phyloP scores from a whole-genome alignment of 2,888 invertebrate species.

The Alviniconcha strummeri region DNA sequence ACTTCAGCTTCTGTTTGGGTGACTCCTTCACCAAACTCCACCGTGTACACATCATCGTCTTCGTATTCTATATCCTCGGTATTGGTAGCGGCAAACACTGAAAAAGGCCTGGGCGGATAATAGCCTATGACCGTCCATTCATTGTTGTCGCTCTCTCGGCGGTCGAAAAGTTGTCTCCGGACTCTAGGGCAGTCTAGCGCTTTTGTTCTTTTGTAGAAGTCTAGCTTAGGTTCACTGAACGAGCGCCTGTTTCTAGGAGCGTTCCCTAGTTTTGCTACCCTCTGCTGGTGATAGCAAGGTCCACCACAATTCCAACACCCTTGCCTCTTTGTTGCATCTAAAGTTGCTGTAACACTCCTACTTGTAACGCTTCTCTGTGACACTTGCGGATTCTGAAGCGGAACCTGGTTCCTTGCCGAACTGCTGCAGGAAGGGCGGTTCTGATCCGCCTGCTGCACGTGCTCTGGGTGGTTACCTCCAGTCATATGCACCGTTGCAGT shows the following conservation, averaged over 20 bases:
- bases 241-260: neutral
- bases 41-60: neutral
- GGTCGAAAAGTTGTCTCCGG: neutral
- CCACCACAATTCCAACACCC: neutral
- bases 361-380: neutral
- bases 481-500: neutral
- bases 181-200: neutral
- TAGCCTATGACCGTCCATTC: constrained; percentile 3
- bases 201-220: constrained; percentile 22
- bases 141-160: constrained; percentile 6
- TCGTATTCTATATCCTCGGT: neutral
- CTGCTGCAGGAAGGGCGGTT: constrained; percentile 17
- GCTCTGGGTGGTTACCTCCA: constrained; percentile 26
- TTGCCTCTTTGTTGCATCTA: neutral
- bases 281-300: neutral
- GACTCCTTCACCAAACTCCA: neutral
- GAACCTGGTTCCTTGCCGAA: neutral
- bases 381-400: neutral
- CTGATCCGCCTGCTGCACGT: constrained; percentile 22
- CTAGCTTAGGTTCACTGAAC: constrained; percentile 18
- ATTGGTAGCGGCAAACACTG: neutral
- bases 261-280: neutral
- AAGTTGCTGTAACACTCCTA: neutral
- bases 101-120: neutral
- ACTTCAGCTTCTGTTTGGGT: neutral